phyloP scores from a whole-genome alignment of 2,113 vertebrate genomes.

The Bos indicus region DNA sequence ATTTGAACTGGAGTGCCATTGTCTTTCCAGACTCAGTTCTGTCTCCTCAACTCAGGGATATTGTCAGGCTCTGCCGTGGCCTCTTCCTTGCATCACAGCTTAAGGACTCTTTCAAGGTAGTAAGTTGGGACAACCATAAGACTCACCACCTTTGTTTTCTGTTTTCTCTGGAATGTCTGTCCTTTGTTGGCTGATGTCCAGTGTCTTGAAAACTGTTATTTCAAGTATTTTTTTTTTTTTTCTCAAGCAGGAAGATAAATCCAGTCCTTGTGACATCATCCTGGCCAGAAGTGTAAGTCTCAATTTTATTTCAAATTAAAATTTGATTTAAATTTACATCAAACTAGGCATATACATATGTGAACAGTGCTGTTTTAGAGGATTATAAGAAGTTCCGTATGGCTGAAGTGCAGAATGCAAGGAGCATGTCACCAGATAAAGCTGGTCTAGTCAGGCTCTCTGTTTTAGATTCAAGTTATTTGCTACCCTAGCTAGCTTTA shows the following conservation, averaged over 20 bases:
- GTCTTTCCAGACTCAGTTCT: not conserved
- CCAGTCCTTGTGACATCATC: not conserved
- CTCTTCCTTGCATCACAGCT: not conserved
- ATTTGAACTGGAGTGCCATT: not conserved
- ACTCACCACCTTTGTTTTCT: not conserved
- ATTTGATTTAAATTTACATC: not conserved
- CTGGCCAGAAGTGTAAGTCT: not conserved
- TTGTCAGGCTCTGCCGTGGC: not conserved
- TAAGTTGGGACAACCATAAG: not conserved
- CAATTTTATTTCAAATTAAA: not conserved
- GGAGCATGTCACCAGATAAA: not conserved
- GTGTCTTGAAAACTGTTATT: not conserved
- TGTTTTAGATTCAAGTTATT: not conserved
- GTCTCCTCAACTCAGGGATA: not conserved
- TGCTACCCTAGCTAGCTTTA: not conserved
- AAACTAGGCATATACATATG: not conserved
- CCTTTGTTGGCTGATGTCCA: not conserved
- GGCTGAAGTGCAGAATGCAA: not conserved
- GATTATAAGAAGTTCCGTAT: not conserved
- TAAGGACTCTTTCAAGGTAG: not conserved
- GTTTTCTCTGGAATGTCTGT: not conserved
- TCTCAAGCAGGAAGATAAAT: not conserved
- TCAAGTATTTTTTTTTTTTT: not conserved
- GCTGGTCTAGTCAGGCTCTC: not conserved
- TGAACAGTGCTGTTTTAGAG: not conserved